Evolutionary conservation across 2,113 vertebrate species (phyloP).

Genomic region (Dasyurus viverrinus): DNA sequence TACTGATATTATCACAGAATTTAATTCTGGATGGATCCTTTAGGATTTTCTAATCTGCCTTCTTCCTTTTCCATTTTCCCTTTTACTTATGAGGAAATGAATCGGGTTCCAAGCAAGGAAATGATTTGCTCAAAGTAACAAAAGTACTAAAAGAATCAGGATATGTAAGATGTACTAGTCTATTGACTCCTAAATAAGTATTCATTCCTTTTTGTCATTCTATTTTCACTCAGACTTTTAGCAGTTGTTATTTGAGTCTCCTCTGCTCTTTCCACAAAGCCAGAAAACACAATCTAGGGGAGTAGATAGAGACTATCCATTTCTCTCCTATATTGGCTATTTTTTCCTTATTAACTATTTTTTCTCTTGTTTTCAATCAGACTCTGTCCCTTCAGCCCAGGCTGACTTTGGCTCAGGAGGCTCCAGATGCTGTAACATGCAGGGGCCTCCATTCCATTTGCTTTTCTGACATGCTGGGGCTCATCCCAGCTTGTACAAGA

Average conservation of each 20-base stretch:
- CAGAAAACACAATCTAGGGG: neutral
- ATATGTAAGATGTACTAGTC: neutral
- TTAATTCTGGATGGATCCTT: neutral
- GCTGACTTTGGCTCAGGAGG: conserved; percentile 72
- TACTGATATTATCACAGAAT: neutral
- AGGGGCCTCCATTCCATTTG: conserved; percentile 74
- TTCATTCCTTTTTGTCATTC: neutral
- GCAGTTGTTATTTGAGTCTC: neutral
- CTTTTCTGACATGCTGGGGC: conserved; percentile 79
- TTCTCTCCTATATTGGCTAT: neutral
- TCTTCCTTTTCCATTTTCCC: neutral
- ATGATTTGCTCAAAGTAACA: neutral
- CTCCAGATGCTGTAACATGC: conserved; percentile 79
- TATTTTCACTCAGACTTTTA: neutral
- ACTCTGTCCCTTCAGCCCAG: conserved; percentile 63
- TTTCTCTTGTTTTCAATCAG: neutral
- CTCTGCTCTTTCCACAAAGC: neutral
- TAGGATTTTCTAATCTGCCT: neutral
- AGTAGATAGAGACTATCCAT: neutral
- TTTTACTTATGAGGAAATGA: neutral
- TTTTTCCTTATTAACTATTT: neutral
- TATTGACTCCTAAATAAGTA: neutral
- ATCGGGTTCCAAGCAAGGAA: neutral
- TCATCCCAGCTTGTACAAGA: conserved; percentile 74
- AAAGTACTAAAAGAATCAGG: neutral